These are phyloP conservation scores for Bugulina stolonifera DNA, from an alignment of 2,888 invertebrate species.

Conservation along the genomic window DNA sequence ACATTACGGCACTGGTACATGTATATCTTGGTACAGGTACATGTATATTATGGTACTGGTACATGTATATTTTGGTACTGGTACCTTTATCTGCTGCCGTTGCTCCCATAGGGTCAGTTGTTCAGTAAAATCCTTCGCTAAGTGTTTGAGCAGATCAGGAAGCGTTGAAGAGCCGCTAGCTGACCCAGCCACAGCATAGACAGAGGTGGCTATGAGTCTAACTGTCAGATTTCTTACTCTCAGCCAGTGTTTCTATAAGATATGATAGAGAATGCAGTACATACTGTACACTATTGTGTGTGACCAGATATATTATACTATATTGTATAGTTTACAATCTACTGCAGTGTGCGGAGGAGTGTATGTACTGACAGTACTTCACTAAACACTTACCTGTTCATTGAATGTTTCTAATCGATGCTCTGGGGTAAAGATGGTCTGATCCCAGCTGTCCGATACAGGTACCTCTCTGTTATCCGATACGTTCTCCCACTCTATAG, in stretches of 20 bases:
- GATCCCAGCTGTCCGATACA: constrained; percentile 66
- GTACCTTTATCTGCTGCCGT: neutral
- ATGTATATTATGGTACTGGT: no score
- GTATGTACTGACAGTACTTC: no score
- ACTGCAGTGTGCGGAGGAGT: no score
- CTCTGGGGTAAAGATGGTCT: neutral
- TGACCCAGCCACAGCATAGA: constrained; percentile 27
- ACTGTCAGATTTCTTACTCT: constrained; percentile 50
- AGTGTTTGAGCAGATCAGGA: neutral
- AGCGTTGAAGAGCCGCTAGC: neutral
- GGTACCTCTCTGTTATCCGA: constrained; percentile 72
- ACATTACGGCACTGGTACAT: no score
- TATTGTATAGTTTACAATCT: no score
- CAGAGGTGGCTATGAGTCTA: constrained; percentile 44
- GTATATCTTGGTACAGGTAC: no score
- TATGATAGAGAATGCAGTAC: no score
- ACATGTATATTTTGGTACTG: no score
- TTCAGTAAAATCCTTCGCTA: constrained; percentile 1
- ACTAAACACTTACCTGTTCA: constrained; percentile 7
- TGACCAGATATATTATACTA: no score
- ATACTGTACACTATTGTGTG: no score
- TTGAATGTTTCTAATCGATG: neutral
- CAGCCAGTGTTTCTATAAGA: constrained; percentile 48
- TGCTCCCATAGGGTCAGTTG: constrained; percentile 5
- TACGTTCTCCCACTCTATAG: constrained; percentile 60